Evolutionary conservation across 2,888 invertebrate genomes (phyloP), one percentile per base, ranked within the genome.

Genomic region (Girardia tigrina): DNA sequence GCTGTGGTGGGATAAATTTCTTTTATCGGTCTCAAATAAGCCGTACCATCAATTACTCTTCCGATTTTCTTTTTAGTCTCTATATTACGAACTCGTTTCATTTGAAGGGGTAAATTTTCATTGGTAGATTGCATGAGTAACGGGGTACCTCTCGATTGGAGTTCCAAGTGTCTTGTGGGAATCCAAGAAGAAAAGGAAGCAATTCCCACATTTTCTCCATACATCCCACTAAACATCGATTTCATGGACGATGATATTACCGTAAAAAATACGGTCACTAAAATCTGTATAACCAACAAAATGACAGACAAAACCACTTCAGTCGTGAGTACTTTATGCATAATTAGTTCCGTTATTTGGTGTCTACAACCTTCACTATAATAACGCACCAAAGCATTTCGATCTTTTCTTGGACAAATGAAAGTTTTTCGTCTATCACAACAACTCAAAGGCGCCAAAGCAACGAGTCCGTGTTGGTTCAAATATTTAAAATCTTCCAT

Each of bases 151-250:
- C 56, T n/a, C 4, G 56, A 56, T 23, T 56, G 56, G n/a, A 56
- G 56, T 56, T 56, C 56, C 56, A 56, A 56, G 23, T 56, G 56
- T n/a, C 56, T 56, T 4, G 56, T 56, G n/a, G 56, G 56, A n/a
- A 56, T 56, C n/a, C 23, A 56, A 6, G 56, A 56, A 20, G 56
- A 20, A 8, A 56, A 56, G 23, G 56, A 56, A 8, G 56, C 56
- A 16, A 56, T 56, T 6, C 56, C 56, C 4, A 56, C n/a, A 56
- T 56, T 56, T 56, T 56, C 56, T 4, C 56, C 56, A 56, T 56
- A 56, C 6, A 56, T 56, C 23, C 56, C 56, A 20, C 23, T n/a
- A n/a, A 56, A 2, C 56, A 56, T 56, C 4, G 56, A 20, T 56
- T 56, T 56, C n/a, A 56, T 56, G 4, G 56, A 56, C n/a, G 56